These are phyloP conservation scores for Acleris laterana DNA, from an alignment of 2,888 invertebrate species.

Conservation along the genomic window DNA sequence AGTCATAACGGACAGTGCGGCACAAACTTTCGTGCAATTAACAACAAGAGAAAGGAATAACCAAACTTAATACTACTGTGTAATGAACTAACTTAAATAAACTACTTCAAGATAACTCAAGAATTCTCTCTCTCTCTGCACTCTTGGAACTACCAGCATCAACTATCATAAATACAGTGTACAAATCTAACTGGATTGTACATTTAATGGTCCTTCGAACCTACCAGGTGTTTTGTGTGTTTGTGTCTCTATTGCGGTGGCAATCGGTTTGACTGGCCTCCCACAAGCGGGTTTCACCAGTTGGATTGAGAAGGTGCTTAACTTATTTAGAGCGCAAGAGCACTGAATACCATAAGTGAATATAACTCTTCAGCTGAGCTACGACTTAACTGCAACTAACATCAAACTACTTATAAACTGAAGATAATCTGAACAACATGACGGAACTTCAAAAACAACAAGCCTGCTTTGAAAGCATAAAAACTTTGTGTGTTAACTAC, in stretches of 20 bases:
- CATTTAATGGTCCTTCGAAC: neutral
- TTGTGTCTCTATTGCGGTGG: neutral
- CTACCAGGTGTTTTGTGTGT: neutral
- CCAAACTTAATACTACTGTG: too few relatives aligned
- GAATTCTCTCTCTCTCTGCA: neutral
- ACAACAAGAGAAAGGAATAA: too few relatives aligned
- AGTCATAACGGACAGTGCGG: too few relatives aligned
- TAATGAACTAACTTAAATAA: too few relatives aligned
- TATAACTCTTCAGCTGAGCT: slow-evolving; percentile 5
- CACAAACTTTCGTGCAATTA: too few relatives aligned
- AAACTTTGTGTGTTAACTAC: slow-evolving; percentile 30
- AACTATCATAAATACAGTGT: too few relatives aligned
- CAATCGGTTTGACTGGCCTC: slow-evolving; percentile 6
- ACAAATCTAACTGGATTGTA: too few relatives aligned
- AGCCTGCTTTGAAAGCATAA: slow-evolving; percentile 22
- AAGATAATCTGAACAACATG: slow-evolving; percentile 2
- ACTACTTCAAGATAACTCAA: too few relatives aligned
- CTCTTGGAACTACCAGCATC: too few relatives aligned
- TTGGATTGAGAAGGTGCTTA: slow-evolving; percentile 7
- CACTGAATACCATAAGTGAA: too few relatives aligned
- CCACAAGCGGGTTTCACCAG: neutral
- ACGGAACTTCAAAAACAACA: slow-evolving; percentile 5
- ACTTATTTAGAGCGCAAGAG: neutral
- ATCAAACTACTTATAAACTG: neutral
- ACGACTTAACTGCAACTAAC: slow-evolving; percentile 1